Conservation (phyloP, 2,888 invertebrate species). For the Dexiosoma caninum region DNA sequence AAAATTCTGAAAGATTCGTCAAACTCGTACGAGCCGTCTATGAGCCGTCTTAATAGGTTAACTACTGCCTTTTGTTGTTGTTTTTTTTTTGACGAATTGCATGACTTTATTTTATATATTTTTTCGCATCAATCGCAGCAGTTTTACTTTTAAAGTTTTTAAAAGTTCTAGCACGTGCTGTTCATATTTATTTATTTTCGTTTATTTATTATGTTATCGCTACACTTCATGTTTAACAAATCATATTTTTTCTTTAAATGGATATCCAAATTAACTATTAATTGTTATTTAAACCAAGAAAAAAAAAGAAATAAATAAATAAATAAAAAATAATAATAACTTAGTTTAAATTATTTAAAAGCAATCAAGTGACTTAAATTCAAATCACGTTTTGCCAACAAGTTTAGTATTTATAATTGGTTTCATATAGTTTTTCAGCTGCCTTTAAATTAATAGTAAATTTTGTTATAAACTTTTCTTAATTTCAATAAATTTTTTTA, state of each 20-base stretch:
- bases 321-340: neutral
- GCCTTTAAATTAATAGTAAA: no score
- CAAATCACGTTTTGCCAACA: slow-evolving; percentile 53
- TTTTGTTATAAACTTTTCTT: slow-evolving; percentile 8
- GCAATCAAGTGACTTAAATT: slow-evolving; percentile 35
- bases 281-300: slow-evolving; percentile 9
- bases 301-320: neutral
- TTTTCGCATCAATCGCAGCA: neutral
- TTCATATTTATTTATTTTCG: neutral
- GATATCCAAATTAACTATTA: slow-evolving; percentile 32
- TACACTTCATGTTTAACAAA: slow-evolving; percentile 31
- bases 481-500: neutral
- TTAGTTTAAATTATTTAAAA: slow-evolving; percentile 8
- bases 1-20: no score
- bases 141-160: neutral
- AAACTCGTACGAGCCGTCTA: no score
- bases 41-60: no score
- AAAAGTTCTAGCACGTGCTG: slow-evolving; percentile 27
- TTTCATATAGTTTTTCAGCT: slow-evolving; percentile 2
- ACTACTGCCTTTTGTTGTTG: no score
- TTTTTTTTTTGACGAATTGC: neutral
- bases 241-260: slow-evolving; percentile 37
- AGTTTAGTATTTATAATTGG: slow-evolving; percentile 31
- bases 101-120: neutral
- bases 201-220: neutral